Conservation (phyloP, 2,113 vertebrate genomes). For the Terrapene triunguis region DNA sequence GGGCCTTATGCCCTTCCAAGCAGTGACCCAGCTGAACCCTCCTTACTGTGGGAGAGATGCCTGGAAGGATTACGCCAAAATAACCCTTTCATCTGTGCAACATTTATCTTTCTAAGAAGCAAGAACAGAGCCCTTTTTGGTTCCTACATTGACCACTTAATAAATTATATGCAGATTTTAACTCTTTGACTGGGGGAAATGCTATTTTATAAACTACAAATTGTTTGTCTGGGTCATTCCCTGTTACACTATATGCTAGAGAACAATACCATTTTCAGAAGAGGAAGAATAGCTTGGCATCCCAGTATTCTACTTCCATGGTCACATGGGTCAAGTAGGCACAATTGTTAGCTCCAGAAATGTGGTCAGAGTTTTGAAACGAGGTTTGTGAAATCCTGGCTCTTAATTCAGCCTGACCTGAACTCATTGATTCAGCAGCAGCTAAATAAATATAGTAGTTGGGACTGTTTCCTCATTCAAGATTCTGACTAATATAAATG, state of each 20-base stretch:
- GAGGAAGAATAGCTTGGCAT: constrained; percentile 54
- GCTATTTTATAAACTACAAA: constrained; percentile 16
- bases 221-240: not conserved
- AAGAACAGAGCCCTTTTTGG: constrained; percentile 56
- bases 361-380: not conserved
- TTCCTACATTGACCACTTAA: not conserved
- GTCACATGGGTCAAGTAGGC: not conserved
- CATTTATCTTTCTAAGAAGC: not conserved
- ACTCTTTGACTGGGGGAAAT: not conserved
- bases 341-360: constrained; percentile 34
- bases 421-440: not conserved
- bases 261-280: constrained; percentile 50
- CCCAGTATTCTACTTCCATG: not conserved
- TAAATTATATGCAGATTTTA: not conserved
- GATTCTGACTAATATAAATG: not conserved
- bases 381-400: not conserved
- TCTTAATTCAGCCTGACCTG: not conserved
- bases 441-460: not conserved
- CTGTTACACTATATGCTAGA: not conserved
- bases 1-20: not conserved
- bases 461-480: not conserved
- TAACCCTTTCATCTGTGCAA: not conserved
- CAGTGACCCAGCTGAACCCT: not conserved
- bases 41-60: constrained; percentile 5
- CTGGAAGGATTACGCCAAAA: not conserved